Evolutionary conservation across 2,113 vertebrate species (phyloP), one percentile per base, ranked within the genome.

Genomic region (Ancistrus triradiatus): DNA sequence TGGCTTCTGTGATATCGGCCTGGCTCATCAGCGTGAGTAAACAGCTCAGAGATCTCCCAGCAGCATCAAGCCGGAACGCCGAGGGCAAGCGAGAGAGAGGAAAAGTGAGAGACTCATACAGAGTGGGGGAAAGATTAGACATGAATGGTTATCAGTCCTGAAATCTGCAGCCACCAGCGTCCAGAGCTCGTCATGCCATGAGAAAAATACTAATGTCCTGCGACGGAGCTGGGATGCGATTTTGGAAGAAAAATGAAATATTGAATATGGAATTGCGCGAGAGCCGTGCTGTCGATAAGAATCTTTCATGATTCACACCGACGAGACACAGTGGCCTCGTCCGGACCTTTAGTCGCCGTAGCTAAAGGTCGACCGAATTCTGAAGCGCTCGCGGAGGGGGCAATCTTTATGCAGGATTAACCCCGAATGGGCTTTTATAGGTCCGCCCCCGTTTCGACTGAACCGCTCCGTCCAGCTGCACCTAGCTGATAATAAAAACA

Each of bases 391-490:
- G 63, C 35, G 7, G 31, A 53, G 61, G 70, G 35, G 64, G 56
- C 27, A 59, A 70, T 48, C 48, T 75, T 59, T 61, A 64, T 51
- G 60, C 46, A 42, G 59, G 63, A 81, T 79, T 77, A 78, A 74
- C 56, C 73, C 61, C 64, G 46, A 46, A 62, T 58, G 52, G 59
- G 33, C 61, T 74, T 65, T 64, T 61, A 58, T 74, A 71, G 44
- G 14, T 10, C 21, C 14, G 13, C 61, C 22, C 15, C 50, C 21
- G 40, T 59, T 59, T 59, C 49, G 68, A 80, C 72, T 79, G 61
- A 77, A 73, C 59, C 35, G 5, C 53, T 47, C 62, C 65, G 69
- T 57, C 63, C n/a, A 44, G 48, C 74, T 31, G 72, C 72, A 68
- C 57, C 65, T 63, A 60, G 63, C 76, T 60, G 73, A 69, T 66